Base-by-base conservation (phyloP, 2,797 vertebrate species). In the Ptychadena robeensis region DNA sequence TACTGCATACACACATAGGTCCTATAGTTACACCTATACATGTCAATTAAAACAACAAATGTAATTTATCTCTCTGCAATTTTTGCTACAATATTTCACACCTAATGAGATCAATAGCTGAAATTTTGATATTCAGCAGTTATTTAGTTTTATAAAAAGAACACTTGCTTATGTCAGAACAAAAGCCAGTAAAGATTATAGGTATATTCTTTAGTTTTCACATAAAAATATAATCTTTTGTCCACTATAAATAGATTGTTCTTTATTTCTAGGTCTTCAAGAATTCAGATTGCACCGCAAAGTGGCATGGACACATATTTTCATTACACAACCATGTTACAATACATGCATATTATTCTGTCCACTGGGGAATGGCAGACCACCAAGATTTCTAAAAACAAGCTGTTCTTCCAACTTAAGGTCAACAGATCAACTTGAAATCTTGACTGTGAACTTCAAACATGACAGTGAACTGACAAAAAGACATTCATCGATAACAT, bases 401-500 rank as follows among this genome's bases (percentile, higher is more conserved):
- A 38, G 34, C 22, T 28, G 18, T 9, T 22, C 32, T 38, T 63
- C 3, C 14, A 63, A 12, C 11, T 4, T n/a, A 30, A 66, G 63
- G 61, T 77, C 10, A 32, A 48, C 30, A 66, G 22, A 15, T 4
- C 73, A 64, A 27, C 4, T 30, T 40, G 22, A 1, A 31, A 22
- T 48, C 18, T 77, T 66, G 61, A 77, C 38, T 77, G 27, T 77
- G 35, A 76, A 65, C 61, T 76, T 76, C 25, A 63, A 64, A 75
- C 32, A 35, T 38, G 73, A 63, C 73, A 37, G 30, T 69, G 67
- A 67, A 67, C 65, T 34, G 31, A 67, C 31, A 35, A 34, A 65
- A 22, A 34, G 32, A 68, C 66, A 63, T 27, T 22, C 12, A 6
- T 35, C 27, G 53, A 34, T 18, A 14, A 28, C 15, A 8, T 75